Percentiles rank a stretch among this genome's conserved stretches.
Conservation (phyloP, 1,140 invertebrate species). For the Pseudomyrmex cubaensis region DNA sequence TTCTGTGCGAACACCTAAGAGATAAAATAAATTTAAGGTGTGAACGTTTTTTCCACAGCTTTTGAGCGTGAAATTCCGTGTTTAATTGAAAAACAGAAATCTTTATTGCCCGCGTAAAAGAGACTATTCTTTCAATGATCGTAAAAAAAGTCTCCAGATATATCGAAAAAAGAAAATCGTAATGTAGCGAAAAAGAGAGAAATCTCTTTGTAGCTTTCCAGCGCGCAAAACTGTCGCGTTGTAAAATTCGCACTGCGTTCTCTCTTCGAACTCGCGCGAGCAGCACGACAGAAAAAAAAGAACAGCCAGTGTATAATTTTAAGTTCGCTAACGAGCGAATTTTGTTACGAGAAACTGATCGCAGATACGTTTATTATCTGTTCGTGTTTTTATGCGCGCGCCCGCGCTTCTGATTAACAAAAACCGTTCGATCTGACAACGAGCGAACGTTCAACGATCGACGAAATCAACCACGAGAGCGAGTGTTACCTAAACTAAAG, state of each 20-base stretch:
- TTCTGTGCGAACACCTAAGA: background rate
- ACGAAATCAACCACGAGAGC: slow-evolving; percentile 13
- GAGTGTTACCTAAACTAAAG: background rate
- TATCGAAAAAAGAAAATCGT: background rate
- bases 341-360: slow-evolving; percentile 30
- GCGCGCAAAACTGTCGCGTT: slow-evolving; percentile 23
- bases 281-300: slow-evolving; percentile 36
- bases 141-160: background rate
- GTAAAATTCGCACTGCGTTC: slow-evolving; percentile 52
- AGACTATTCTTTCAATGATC: background rate
- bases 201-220: background rate
- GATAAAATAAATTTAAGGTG: slow-evolving; percentile 8
- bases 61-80: background rate
- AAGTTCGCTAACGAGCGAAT: slow-evolving; percentile 52
- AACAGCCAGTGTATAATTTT: slow-evolving; percentile 24
- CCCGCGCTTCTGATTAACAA: slow-evolving; percentile 23
- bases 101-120: slow-evolving; percentile 3
- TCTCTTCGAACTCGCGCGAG: slow-evolving; percentile 34
- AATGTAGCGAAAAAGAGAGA: background rate
- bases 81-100: slow-evolving; percentile 1
- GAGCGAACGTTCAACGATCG: background rate
- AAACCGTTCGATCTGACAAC: slow-evolving; percentile 13
- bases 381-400: background rate
- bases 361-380: slow-evolving; percentile 28
- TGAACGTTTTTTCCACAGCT: background rate